Evolutionary conservation across 2,113 vertebrate species (phyloP), one percentile per base, ranked within the genome.

Genomic region (Macquaria ambigua): DNA sequence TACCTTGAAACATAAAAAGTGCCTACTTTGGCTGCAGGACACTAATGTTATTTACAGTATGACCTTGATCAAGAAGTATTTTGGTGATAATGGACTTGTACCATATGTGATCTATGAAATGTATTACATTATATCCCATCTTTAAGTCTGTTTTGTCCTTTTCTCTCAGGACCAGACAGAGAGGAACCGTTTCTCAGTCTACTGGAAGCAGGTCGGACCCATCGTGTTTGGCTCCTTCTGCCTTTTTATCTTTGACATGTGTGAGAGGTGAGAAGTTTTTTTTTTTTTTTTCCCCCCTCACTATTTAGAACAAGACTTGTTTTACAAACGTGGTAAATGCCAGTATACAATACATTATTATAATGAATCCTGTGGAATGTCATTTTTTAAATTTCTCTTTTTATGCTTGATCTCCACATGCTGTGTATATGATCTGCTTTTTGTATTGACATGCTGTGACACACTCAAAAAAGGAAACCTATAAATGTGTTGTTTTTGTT

Each of bases 171-270:
- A 99, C 90, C 98, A 99, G 90, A 97, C 94, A 0, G 97, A 99
- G 89, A 97, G 98, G 86, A 99, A 99, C 72, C 97, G 94, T 48
- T 97, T 99, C 77, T 96, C 97, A 0, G 96, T 98, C 4, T 99
- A 99, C 90, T 99, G 98, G 98, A 99, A 99, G 89, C 98, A 99
- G 91, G 98, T 99, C 0, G 97, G 97, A 39, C 98, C 98, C 21
- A 98, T 99, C 1, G 97, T 97, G 11, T 97, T 99, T 37, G 98
- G 98, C 68, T 97, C 98, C 66, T 98, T 98, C 93, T 99, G 98
- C 90, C 98, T 99, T 76, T 99, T 99, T 93, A 96, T 98, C 92
- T 99, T 99, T 1, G 98, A 99, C 89, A 99, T 99, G 98, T 99
- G 98, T 20, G 98, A 99, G 93, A 97, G 98, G 98, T 99, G 83